phyloP scores from a whole-genome alignment of 2,797 vertebrate genomes.

The Rhabdophis nuchalis region DNA sequence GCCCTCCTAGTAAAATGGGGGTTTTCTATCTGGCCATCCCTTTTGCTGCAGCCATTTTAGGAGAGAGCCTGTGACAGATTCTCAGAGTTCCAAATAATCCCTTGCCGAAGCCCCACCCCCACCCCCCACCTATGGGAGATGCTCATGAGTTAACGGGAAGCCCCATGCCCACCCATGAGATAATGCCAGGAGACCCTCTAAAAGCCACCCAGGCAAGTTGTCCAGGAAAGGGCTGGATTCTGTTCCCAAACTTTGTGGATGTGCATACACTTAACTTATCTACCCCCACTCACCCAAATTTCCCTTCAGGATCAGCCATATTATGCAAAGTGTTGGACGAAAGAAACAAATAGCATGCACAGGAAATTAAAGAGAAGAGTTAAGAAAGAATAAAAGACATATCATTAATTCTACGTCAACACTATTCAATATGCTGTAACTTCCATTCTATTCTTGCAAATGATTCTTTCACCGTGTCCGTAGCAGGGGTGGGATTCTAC shows the following conservation, averaged over 20 bases:
- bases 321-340: not conserved
- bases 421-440: not conserved
- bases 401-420: not conserved
- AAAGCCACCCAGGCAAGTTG: not conserved
- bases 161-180: not conserved
- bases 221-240: not conserved
- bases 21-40: not conserved
- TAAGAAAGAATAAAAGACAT: not conserved
- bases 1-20: not conserved
- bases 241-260: not conserved
- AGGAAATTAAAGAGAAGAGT: not conserved
- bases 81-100: not conserved
- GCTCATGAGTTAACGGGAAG: not conserved
- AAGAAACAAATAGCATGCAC: not conserved
- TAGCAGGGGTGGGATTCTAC: not conserved
- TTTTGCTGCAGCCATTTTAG: not conserved
- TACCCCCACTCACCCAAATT: not conserved
- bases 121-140: not conserved
- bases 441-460: not conserved
- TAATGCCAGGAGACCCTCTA: not conserved
- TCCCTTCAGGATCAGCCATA: not conserved
- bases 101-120: not conserved
- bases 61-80: not conserved
- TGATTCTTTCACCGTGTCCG: not conserved
- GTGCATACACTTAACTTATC: not conserved